phyloP scores from a whole-genome alignment of 2,888 invertebrate genomes.

The Drosophila vallismaia region DNA sequence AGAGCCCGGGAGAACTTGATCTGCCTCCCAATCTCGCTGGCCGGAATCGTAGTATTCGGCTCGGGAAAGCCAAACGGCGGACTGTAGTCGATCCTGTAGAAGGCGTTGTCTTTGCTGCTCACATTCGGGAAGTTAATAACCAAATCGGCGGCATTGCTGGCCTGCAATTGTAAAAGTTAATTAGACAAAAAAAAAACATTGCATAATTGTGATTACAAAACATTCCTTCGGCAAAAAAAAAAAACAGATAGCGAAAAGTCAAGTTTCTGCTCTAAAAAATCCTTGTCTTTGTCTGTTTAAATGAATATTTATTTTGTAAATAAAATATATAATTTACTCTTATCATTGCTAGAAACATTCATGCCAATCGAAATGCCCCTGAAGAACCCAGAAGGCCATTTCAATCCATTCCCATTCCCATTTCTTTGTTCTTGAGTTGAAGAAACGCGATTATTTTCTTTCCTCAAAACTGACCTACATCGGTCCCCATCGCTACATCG shows the following conservation, averaged over 20 bases:
- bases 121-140: slow-evolving; percentile 95
- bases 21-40: slow-evolving; percentile 91
- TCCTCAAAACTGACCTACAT: slow-evolving; percentile 29
- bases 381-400: no score
- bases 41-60: slow-evolving; percentile 94
- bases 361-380: neutral
- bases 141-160: slow-evolving; percentile 88
- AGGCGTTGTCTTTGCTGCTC: slow-evolving; percentile 89
- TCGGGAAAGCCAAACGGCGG: slow-evolving; percentile 93
- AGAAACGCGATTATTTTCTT: no score
- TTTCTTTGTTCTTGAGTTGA: neutral
- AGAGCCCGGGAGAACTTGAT: slow-evolving; percentile 93
- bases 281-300: no score
- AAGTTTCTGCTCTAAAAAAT: no score
- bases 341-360: no score
- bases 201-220: no score
- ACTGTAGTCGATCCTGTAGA: slow-evolving; percentile 94
- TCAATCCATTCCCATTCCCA: neutral
- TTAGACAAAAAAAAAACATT: no score
- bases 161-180: neutral
- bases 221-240: no score
- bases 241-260: no score
- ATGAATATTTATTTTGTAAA: no score
- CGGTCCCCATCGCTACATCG: neutral
- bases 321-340: no score